phyloP scores from a whole-genome alignment of 2,797 vertebrate species.

The Eurystomus glaucurus region DNA sequence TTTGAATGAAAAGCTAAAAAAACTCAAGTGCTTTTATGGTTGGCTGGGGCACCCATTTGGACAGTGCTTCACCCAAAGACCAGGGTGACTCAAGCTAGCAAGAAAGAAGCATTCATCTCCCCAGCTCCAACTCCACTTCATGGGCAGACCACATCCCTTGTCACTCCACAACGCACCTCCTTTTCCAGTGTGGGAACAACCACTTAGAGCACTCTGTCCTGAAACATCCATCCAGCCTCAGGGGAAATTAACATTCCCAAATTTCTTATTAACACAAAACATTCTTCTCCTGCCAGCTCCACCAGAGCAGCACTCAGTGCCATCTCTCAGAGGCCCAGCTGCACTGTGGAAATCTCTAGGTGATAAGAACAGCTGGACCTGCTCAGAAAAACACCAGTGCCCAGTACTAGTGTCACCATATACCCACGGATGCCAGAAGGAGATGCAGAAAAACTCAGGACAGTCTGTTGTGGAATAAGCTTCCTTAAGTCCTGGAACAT shows the following conservation, averaged over 20 bases:
- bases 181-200: neutral
- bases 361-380: neutral
- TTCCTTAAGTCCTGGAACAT: neutral
- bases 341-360: neutral
- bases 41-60: neutral
- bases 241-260: neutral
- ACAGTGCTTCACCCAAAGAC: neutral
- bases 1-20: neutral
- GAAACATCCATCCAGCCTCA: rapidly evolving
- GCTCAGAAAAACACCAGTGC: neutral
- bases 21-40: neutral
- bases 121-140: neutral
- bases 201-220: neutral
- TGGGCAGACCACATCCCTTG: rapidly evolving
- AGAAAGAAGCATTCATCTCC: rapidly evolving
- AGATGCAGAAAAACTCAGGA: neutral
- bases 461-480: neutral
- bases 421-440: neutral
- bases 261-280: neutral
- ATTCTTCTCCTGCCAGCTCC: neutral
- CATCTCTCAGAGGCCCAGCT: neutral
- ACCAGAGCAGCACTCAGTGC: rapidly evolving
- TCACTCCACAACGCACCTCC: rapidly evolving
- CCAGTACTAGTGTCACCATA: rapidly evolving
- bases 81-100: neutral